Evolutionary conservation across 1,140 invertebrate genomes (phyloP).

Genomic region (Leptonema lineaticorne): DNA sequence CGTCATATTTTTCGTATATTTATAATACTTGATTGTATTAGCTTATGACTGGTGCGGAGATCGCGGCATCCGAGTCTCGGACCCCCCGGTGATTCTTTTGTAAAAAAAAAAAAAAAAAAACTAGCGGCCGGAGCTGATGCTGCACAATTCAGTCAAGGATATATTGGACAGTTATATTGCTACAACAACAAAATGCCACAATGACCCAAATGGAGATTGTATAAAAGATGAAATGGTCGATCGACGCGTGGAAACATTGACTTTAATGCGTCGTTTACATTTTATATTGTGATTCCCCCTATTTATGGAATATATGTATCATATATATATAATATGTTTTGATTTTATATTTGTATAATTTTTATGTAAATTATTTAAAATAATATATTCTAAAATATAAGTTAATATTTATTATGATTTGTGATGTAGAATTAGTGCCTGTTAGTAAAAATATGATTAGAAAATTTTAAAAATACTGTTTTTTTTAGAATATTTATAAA

Average conservation of each 20-base stretch:
- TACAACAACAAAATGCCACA: slow-evolving; percentile 32
- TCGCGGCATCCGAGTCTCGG: not conserved
- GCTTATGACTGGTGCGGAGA: not conserved
- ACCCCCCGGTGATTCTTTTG: slow-evolving; percentile 15
- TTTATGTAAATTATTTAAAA: not conserved
- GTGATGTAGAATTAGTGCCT: not conserved
- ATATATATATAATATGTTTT: not conserved
- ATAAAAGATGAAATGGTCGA: slow-evolving; percentile 38
- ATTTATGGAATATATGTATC: not conserved
- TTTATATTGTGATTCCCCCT: not conserved
- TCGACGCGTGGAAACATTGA: slow-evolving; percentile 33
- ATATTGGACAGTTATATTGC: slow-evolving; percentile 40
- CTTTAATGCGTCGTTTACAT: slow-evolving; percentile 34
- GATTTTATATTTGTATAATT: not conserved
- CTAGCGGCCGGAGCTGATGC: slow-evolving; percentile 21
- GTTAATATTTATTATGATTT: not conserved
- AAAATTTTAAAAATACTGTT: no score
- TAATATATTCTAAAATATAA: not conserved
- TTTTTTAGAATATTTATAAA: no score
- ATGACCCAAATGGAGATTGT: slow-evolving; percentile 26
- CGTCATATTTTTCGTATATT: slow-evolving; percentile 5
- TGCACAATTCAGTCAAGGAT: slow-evolving; percentile 37
- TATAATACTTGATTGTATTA: not conserved
- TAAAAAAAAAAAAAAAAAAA: slow-evolving; percentile 8
- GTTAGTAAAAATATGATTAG: not conserved